A percentile compares a stretch with the other conserved stretches of the same genome.
Evolutionary conservation across 2,113 vertebrate genomes (phyloP).

Genomic region (Callopanchax toddi): DNA sequence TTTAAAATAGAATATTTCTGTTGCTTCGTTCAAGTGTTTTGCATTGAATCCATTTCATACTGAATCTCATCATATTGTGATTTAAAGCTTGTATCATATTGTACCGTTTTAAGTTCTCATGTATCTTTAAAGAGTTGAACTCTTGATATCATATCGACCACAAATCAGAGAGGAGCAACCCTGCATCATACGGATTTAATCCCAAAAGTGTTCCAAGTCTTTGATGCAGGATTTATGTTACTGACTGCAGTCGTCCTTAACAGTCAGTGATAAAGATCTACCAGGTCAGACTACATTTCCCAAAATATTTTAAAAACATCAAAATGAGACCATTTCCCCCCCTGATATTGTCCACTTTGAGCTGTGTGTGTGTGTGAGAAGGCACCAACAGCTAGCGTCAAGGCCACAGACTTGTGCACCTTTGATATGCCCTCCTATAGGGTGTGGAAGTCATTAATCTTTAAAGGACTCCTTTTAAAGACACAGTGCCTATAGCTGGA

Average conservation of each 20-base stretch:
- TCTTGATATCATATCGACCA: too few relatives aligned
- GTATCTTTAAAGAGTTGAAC: too few relatives aligned
- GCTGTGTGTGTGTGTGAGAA: constrained; percentile 4
- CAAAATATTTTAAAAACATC: neutral
- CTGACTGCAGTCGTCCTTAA: neutral
- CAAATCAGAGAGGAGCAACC: too few relatives aligned
- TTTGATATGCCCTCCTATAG: constrained; percentile 3
- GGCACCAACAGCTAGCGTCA: constrained; percentile 10
- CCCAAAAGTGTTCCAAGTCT: neutral
- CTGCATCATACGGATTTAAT: constrained; percentile 1
- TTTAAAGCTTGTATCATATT: too few relatives aligned
- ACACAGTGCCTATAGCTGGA: constrained; percentile 3
- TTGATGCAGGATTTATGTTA: neutral
- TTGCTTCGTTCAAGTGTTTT: too few relatives aligned
- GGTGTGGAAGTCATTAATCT: constrained; percentile 6
- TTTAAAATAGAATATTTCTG: too few relatives aligned
- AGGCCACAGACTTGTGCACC: neutral
- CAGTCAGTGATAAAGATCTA: neutral
- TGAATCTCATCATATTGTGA: too few relatives aligned
- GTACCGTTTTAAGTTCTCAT: too few relatives aligned
- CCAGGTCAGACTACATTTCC: constrained; percentile 1
- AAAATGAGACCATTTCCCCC: neutral
- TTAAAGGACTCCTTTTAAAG: constrained; percentile 1
- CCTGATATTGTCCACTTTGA: constrained; percentile 9
- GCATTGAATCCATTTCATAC: too few relatives aligned